Evolutionary conservation across 2,113 vertebrate species (phyloP).

Genomic region (Agapornis roseicollis): DNA sequence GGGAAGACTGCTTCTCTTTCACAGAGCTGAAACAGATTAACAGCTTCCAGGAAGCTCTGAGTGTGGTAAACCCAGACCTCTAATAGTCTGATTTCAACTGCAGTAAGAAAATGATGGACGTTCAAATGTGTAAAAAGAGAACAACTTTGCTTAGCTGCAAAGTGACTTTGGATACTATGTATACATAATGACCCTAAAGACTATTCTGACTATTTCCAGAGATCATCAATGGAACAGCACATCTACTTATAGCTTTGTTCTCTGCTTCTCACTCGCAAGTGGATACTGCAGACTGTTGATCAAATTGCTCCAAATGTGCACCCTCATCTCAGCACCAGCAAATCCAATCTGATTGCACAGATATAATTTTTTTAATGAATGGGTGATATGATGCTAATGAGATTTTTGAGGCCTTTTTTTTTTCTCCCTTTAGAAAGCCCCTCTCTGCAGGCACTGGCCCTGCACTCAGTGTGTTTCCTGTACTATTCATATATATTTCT

Average conservation of each 20-base stretch:
- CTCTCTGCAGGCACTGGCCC: neutral
- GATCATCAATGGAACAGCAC: neutral
- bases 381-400: neutral
- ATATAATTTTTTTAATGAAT: neutral
- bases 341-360: neutral
- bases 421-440: neutral
- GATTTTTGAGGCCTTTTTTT: neutral
- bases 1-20: neutral
- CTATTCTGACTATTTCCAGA: neutral
- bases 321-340: neutral
- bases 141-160: neutral
- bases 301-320: neutral
- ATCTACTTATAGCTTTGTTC: neutral
- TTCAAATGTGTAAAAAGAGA: neutral
- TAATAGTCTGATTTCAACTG: neutral
- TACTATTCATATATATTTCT: rapidly evolving
- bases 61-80: neutral
- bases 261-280: neutral
- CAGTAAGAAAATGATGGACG: neutral
- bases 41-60: neutral
- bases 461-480: neutral
- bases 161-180: neutral
- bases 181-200: too few relatives aligned
- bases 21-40: neutral
- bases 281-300: neutral